These are phyloP conservation scores for Dromiciops gliroides DNA, from an alignment of 2,113 vertebrate genomes.

Conservation along the genomic window DNA sequence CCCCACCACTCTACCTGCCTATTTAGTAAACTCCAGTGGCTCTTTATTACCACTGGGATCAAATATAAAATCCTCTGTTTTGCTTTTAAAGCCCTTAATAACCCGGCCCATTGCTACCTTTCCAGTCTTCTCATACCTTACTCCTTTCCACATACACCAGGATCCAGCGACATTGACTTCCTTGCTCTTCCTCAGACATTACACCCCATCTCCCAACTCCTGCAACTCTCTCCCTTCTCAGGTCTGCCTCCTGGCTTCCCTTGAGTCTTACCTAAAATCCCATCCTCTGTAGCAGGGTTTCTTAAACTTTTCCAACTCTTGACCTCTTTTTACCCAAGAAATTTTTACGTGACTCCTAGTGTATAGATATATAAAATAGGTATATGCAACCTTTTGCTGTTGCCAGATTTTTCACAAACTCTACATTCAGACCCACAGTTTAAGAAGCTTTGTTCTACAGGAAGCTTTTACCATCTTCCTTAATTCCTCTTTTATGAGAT, in stretches of 20 bases:
- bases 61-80: not conserved
- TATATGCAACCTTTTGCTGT: no score
- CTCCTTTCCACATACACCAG: not conserved
- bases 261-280: not conserved
- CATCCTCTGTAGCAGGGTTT: no score
- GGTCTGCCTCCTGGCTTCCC: not conserved
- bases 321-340: no score
- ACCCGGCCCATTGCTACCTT: not conserved
- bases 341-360: no score
- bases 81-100: not conserved
- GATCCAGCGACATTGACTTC: not conserved
- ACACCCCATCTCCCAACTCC: no score
- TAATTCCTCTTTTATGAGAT: not conserved
- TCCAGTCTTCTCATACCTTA: not conserved
- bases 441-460: no score
- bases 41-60: not conserved
- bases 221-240: not conserved
- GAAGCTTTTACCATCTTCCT: not conserved
- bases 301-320: no score
- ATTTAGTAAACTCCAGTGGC: not conserved
- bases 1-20: no score
- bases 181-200: not conserved
- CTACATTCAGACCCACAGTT: no score
- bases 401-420: no score
- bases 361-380: no score